A percentile compares a stretch with the other conserved stretches of the same genome.
Conservation (phyloP, 1,140 invertebrate genomes). For the Helicorthomorpha holstii region DNA sequence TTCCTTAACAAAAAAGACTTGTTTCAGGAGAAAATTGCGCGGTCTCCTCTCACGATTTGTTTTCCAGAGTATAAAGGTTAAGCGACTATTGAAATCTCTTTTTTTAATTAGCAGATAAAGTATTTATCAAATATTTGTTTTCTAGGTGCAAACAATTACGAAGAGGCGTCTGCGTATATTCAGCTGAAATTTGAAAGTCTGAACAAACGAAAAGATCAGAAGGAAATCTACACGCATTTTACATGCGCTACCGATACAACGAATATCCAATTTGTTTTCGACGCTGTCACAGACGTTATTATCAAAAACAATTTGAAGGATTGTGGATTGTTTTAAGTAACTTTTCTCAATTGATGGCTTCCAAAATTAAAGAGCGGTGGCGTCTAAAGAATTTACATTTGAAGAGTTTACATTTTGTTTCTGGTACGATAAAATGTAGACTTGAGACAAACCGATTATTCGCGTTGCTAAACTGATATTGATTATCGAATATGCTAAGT, state of each 20-base stretch:
- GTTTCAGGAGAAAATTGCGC: constrained; percentile 80
- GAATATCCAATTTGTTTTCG: constrained; percentile 81
- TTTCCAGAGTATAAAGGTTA: constrained; percentile 81
- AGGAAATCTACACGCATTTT: constrained; percentile 83
- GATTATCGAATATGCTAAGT: too few relatives aligned
- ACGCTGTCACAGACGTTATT: constrained; percentile 80
- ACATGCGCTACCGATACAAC: constrained; percentile 82
- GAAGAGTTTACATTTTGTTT: too few relatives aligned
- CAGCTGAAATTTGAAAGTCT: constrained; percentile 75
- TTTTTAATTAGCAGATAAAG: constrained; percentile 4
- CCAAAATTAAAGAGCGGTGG: too few relatives aligned
- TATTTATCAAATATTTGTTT: constrained; percentile 9
- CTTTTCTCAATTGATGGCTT: too few relatives aligned
- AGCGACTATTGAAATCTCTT: constrained; percentile 2
- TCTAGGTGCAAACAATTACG: constrained; percentile 62
- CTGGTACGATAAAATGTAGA: too few relatives aligned
- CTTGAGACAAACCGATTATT: too few relatives aligned
- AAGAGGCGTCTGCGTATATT: constrained; percentile 72
- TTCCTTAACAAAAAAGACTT: constrained; percentile 96
- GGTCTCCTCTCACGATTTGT: constrained; percentile 83
- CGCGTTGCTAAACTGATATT: too few relatives aligned
- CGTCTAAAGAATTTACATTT: too few relatives aligned
- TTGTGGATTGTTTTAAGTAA: constrained; percentile 66
- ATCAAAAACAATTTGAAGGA: constrained; percentile 87
- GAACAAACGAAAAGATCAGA: constrained; percentile 68